Evolutionary conservation across 2,113 vertebrate genomes (phyloP).

Genomic region (Cygnus atratus): DNA sequence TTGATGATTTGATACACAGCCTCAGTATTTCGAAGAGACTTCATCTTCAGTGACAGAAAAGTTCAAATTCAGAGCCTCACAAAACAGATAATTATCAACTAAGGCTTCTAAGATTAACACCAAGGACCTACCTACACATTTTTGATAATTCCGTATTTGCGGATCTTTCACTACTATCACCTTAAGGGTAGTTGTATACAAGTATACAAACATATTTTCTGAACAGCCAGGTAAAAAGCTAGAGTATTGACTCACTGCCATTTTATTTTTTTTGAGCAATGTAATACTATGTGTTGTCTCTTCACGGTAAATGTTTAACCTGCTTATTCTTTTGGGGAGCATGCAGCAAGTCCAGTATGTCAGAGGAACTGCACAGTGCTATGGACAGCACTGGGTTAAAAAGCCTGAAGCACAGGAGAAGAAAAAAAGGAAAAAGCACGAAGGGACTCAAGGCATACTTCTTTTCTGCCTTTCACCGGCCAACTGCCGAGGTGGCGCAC

Average conservation of each 20-base stretch:
- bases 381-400: not conserved
- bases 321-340: not conserved
- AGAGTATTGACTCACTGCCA: not conserved
- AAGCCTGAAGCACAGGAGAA: not conserved
- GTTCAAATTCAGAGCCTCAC: not conserved
- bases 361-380: not conserved
- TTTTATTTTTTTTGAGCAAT: fast-evolving
- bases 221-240: not conserved
- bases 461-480: not conserved
- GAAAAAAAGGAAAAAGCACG: not conserved
- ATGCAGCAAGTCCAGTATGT: not conserved
- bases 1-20: not conserved
- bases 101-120: not conserved
- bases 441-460: not conserved
- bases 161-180: not conserved
- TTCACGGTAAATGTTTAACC: not conserved
- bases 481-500: fast-evolving
- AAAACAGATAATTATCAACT: not conserved
- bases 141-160: not conserved
- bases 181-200: not conserved
- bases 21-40: not conserved
- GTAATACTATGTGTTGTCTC: not conserved
- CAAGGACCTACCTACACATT: not conserved
- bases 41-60: not conserved
- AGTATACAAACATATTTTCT: fast-evolving